Base-by-base conservation (phyloP, 2,888 invertebrate species). In the Allophyes oxyacanthae region DNA sequence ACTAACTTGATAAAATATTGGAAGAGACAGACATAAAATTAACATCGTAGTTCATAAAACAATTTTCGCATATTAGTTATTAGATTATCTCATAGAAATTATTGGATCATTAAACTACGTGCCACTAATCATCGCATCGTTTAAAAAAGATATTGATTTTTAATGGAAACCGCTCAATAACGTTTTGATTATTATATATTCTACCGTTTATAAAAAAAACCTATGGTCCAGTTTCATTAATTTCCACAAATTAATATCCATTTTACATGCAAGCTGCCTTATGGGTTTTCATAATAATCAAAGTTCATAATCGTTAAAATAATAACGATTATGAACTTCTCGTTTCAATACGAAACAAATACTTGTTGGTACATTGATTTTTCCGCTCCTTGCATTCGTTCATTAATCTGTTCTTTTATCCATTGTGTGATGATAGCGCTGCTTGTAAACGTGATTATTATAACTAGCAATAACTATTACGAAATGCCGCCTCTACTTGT, bases 191-290 rank as follows among this genome's bases (percentile, higher is more conserved):
- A 65, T 42, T 34, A 43, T 36, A 28, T 38, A 50, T 46, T 38
- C 25, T 32, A 59, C 38, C 37, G 14, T 37, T 50, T 25, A 34
- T 44, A 34, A 58, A 51, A 53, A 43, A 42, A 33, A 40, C 26
- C 7, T 20, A 25, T 56, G 51, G 60, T 63, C 59, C 46, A 59
- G 56, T 62, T 66, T 64, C 60, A 73, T 72, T 69, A 38, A 72
- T 62, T 51, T 45, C 56, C 53, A 56, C 51, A 51, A 61, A 64
- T 57, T 43, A 54, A 37, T 55, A 46, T 34, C 25, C 32, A 50
- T 50, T 45, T 50, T 40, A 56, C 49, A 33, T 14, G 41, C 44
- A 71, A n/a, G n/a, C 43, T 43, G 40, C 38, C 28, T 32, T 33
- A 32, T 30, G 48, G 36, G 34, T 48, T 53, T 40, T 42, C 32